Evolutionary conservation across 2,888 invertebrate species (phyloP), one percentile per base, ranked within the genome.

Genomic region (Acronicta psi): DNA sequence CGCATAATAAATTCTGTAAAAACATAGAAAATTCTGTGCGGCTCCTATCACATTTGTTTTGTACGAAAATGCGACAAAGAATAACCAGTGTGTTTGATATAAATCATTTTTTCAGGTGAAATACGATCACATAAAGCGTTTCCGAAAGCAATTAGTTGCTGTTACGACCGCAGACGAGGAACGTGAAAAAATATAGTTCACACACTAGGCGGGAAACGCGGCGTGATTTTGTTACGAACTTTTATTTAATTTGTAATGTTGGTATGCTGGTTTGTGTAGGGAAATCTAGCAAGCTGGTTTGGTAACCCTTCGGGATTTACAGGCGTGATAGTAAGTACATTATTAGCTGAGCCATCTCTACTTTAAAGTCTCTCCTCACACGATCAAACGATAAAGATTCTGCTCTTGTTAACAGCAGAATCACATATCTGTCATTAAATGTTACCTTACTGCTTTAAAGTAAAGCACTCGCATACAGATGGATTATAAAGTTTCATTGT

Each of bases 141-240:
- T 93, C 93, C 93, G 90, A 92, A 92, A 92, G 88, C 93, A 93
- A 93, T 93, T 93, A 93, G 92, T 91, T 89, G 82, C 85, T 88
- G 90, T 91, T 89, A 90, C 90, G 91, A 87, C 88, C 91, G 82
- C 87, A 84, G 84, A 85, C 86, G 86, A 83, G 86, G 84, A 81
- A 83, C 77, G 75, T 75, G 86, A 81, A 88, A 87, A 89, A 89
- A 89, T 82, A 80, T 73, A 61, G 37, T 1, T 29, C 0, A 79
- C 85, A 73, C 84, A 85, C 83, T 82, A 44, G 34, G 40, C 5
- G 2, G 8, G 18, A 25, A 41, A 70, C 38, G 59, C 71, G 78
- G 51, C 0, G 59, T 69, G 59, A 11, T 44, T 25, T 18, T n/a
- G n/a, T n/a, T 18, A 11, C 11, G 25, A 17, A 25, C n/a, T 6